Evolutionary conservation across 2,797 vertebrate genomes (phyloP).

Genomic region (Thamnophis elegans): DNA sequence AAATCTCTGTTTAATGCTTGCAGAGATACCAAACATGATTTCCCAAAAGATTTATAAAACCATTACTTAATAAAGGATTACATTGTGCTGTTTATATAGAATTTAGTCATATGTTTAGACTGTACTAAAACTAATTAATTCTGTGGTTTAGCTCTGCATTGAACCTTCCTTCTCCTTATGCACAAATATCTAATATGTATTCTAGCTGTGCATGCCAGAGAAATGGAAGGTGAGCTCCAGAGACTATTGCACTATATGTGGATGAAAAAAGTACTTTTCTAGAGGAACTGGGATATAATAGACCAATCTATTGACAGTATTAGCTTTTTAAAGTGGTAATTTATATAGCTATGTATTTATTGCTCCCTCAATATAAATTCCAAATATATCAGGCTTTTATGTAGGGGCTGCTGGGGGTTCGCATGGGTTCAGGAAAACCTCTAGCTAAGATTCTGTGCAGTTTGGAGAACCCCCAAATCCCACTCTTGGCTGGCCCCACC

Average conservation of each 20-base stretch:
- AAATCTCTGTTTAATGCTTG: slow-evolving; percentile 38
- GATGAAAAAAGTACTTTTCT: slow-evolving; percentile 27
- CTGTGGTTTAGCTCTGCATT: slow-evolving; percentile 51
- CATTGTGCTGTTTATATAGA: slow-evolving; percentile 45
- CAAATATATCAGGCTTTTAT: not conserved
- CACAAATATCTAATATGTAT: slow-evolving; percentile 44
- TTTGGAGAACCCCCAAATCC: no score
- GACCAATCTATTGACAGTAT: slow-evolving; percentile 24
- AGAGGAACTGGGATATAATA: slow-evolving; percentile 39
- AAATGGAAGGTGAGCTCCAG: slow-evolving; percentile 44
- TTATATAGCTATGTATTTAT: slow-evolving; percentile 21
- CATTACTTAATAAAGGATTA: slow-evolving; percentile 51
- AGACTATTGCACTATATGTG: slow-evolving; percentile 27
- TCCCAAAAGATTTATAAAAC: slow-evolving; percentile 46
- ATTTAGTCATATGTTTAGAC: slow-evolving; percentile 54
- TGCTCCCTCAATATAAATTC: slow-evolving; percentile 40
- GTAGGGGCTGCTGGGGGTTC: not conserved
- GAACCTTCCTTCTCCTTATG: slow-evolving; percentile 31
- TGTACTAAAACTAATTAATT: slow-evolving; percentile 60
- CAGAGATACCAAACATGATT: slow-evolving; percentile 47
- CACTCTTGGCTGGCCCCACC: no score
- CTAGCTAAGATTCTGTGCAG: no score
- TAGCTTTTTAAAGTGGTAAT: slow-evolving; percentile 25
- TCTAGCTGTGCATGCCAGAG: slow-evolving; percentile 29
- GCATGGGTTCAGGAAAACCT: no score